A percentile compares a stretch with the other conserved stretches of the same genome.
Conservation (phyloP, 1,140 invertebrate species). For the Pogonognathellus flavescens region DNA sequence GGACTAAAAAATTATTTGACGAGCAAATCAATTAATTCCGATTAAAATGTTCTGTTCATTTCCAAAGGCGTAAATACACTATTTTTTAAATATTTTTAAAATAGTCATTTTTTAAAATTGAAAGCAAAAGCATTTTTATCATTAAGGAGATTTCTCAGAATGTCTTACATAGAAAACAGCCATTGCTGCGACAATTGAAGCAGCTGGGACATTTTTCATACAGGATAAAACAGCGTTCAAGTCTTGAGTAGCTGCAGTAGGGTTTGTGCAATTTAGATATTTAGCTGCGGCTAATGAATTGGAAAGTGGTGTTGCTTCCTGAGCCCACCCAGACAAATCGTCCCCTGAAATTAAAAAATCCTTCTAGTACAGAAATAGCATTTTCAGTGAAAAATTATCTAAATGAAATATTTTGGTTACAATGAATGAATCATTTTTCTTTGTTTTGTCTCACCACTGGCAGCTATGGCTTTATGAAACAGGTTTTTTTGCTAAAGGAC, state of each 20-base stretch:
- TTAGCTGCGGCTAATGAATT: slow-evolving; percentile 18
- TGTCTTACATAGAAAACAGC: slow-evolving; percentile 16
- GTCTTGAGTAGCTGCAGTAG: background rate
- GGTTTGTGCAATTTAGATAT: slow-evolving; percentile 9
- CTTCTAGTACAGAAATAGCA: too few relatives aligned
- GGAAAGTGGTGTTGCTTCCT: background rate
- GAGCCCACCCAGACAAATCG: background rate
- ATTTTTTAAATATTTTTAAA: too few relatives aligned
- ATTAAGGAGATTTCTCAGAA: background rate
- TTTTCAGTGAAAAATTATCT: too few relatives aligned
- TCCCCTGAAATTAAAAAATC: background rate
- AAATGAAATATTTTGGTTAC: too few relatives aligned
- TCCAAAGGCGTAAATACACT: too few relatives aligned
- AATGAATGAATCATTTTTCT: too few relatives aligned
- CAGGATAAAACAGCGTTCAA: background rate
- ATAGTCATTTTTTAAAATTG: too few relatives aligned
- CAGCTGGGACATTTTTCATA: slow-evolving; percentile 16
- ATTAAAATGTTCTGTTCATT: slow-evolving; percentile 43
- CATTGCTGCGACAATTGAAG: background rate
- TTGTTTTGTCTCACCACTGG: background rate
- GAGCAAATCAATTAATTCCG: too few relatives aligned
- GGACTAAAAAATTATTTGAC: slow-evolving; percentile 22
- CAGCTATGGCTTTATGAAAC: slow-evolving; percentile 23
- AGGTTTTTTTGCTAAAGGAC: slow-evolving; percentile 17
- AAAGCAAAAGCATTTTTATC: background rate